phyloP scores from a whole-genome alignment of 2,888 invertebrate species.

The Cordylochernes scorpioides region DNA sequence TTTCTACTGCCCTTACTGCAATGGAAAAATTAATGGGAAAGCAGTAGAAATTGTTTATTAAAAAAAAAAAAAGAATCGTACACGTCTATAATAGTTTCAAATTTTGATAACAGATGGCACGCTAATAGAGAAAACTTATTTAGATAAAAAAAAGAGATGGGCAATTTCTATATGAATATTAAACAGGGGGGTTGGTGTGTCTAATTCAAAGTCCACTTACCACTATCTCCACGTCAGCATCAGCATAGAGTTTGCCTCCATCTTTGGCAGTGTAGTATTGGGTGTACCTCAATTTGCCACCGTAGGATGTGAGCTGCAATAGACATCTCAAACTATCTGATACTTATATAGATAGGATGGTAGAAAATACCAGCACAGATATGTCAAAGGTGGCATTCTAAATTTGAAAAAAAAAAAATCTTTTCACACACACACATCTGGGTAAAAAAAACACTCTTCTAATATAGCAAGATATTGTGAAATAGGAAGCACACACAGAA shows the following conservation, averaged over 20 bases:
- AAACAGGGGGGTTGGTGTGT: no score
- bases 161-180: no score
- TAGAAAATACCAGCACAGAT: neutral
- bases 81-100: no score
- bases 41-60: no score
- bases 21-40: no score
- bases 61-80: no score
- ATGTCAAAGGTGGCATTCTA: neutral
- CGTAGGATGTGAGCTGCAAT: slow-evolving; percentile 48
- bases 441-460: neutral
- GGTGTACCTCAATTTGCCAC: slow-evolving; percentile 46
- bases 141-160: no score
- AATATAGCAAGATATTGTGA: no score
- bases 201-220: slow-evolving; percentile 17
- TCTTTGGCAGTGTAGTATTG: slow-evolving; percentile 36
- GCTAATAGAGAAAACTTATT: no score
- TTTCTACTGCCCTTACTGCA: no score
- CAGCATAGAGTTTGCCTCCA: slow-evolving; percentile 30
- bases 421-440: neutral
- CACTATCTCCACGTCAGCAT: slow-evolving; percentile 51
- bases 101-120: no score
- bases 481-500: no score
- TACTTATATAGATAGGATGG: neutral
- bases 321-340: neutral
- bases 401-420: neutral